These are phyloP conservation scores for Orussus abietinus DNA, from an alignment of 1,140 invertebrate species.

Conservation along the genomic window DNA sequence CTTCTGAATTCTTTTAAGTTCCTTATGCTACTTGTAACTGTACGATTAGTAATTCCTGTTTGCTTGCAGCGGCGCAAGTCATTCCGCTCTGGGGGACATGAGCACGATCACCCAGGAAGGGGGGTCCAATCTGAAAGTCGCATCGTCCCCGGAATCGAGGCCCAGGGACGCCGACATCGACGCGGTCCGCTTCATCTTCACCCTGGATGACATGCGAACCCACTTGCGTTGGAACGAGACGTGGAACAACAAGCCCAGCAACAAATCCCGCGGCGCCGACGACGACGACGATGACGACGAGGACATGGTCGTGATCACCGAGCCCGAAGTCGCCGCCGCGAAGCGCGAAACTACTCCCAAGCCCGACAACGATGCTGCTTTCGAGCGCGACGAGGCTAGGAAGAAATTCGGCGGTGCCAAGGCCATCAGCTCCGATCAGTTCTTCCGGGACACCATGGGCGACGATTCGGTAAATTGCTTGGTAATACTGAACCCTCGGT, in stretches of 20 bases:
- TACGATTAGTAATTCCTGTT: constrained; percentile 20
- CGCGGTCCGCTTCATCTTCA: no score
- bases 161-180: constrained; percentile 30
- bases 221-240: not conserved
- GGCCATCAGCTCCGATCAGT: constrained; percentile 96
- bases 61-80: constrained; percentile 73
- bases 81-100: constrained; percentile 93
- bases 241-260: constrained; percentile 18
- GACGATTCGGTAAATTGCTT: constrained; percentile 63
- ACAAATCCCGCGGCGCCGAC: constrained; percentile 28
- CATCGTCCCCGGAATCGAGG: constrained; percentile 29
- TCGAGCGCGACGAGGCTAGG: constrained; percentile 65
- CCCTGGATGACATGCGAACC: not conserved
- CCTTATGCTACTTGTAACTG: no score
- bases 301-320: constrained; percentile 40
- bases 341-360: constrained; percentile 20
- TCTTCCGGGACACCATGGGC: constrained; percentile 71
- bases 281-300: no score
- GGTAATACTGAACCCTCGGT: no score
- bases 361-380: constrained; percentile 18
- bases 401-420: constrained; percentile 96
- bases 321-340: constrained; percentile 40
- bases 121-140: constrained; percentile 37
- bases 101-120: constrained; percentile 82
- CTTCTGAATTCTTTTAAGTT: no score